Evolutionary conservation across 2,888 invertebrate species (phyloP), one percentile per base, ranked within the genome.

Genomic region (Criorhina ranunculi): DNA sequence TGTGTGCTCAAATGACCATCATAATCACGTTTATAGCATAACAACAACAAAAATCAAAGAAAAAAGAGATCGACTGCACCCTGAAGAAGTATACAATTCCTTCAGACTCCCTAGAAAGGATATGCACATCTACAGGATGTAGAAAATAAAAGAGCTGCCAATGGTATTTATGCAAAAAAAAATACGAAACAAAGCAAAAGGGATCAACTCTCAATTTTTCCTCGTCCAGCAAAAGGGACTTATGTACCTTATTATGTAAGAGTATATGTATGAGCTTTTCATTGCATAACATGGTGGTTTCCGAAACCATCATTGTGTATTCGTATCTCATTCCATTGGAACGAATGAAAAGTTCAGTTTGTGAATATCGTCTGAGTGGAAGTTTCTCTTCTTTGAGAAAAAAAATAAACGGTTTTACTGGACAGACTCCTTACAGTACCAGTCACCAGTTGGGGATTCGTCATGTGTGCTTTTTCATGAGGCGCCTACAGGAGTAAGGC

Each of bases 1-100:
- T 69, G 69, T 69, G 11, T 33, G 31, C 69, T 15, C 42, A 33
- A 55, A 55, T 69, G 69, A 69, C 69, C 69, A 69, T 69, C 55
- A 33, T 67, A 29, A 67, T 53, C 40, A 40, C 53, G 51, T 53
- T 51, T 15, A 67, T 67, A 33, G 51, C 53, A 53, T 53, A 4
- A n/a, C n/a, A n/a, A n/a, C n/a, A n/a, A n/a, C n/a, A n/a, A 53
- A 53, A 53, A 57, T 8, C n/a, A n/a, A 59, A 59, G 40, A 24
- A 1, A 59, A 8, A 40, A 42, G 8, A 5, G 40, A 3, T 12
- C 24, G 19, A 40, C 55, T 29, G 12, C 9, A 31, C 8, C 19
- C 37, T 12, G 11, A 40, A 46, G 17, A 11, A 31, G 12, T 29
- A 40, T 51, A 31, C 49, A 15, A 29, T 53, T 29, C 35, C 40